Conservation (phyloP, 2,113 vertebrate species). For the Andinoacara biseriatus region DNA sequence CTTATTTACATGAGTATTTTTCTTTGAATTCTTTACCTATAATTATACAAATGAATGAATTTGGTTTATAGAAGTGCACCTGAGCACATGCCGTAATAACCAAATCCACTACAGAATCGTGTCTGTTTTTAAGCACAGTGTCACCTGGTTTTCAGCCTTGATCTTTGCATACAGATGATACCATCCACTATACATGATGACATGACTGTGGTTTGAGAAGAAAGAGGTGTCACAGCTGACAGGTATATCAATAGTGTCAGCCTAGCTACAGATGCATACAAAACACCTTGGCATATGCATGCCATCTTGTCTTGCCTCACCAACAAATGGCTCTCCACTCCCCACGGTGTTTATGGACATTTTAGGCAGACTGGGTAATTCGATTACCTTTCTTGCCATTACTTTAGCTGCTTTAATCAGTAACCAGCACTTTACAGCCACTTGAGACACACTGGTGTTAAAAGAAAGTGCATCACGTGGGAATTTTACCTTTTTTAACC, state of each 20-base stretch:
- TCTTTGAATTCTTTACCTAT: neutral
- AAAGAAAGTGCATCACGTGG: neutral
- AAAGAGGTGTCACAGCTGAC: neutral
- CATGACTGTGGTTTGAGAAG: too few relatives aligned
- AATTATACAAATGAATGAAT: too few relatives aligned
- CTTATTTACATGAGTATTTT: neutral
- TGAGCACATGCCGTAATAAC: neutral
- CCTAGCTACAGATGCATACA: neutral
- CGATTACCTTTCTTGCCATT: constrained; percentile 50
- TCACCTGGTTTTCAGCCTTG: too few relatives aligned
- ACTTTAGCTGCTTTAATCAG: constrained; percentile 56
- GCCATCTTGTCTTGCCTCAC: constrained; percentile 20
- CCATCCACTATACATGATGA: neutral
- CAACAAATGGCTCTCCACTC: constrained; percentile 23
- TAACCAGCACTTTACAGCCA: constrained; percentile 6
- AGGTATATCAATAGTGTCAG: constrained; percentile 16
- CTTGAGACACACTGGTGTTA: constrained; percentile 26
- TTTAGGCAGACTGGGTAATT: constrained; percentile 47
- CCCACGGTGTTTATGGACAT: constrained; percentile 38
- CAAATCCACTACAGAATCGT: too few relatives aligned
- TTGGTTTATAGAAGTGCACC: neutral
- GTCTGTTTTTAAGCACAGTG: too few relatives aligned
- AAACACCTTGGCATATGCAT: constrained; percentile 26
- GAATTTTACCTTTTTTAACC: neutral
- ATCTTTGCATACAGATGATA: neutral